Evolutionary conservation across 2,888 invertebrate genomes (phyloP).

Genomic region (Ypsolopha sequella): DNA sequence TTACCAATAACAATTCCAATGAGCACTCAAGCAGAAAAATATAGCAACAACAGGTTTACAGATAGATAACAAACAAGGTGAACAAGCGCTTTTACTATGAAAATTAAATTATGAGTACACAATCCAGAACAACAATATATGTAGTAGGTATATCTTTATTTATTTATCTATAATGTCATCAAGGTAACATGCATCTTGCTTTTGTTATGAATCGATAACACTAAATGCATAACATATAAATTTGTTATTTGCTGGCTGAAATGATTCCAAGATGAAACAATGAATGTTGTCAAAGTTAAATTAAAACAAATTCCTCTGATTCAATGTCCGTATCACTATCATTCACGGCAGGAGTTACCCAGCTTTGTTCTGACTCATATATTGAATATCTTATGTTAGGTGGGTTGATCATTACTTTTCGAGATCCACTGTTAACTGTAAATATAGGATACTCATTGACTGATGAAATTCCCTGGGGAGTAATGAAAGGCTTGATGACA

Average conservation of each 20-base stretch:
- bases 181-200: neutral
- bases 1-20: slow-evolving; percentile 2
- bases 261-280: neutral
- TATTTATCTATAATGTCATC: neutral
- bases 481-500: slow-evolving; percentile 72
- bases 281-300: slow-evolving; percentile 48
- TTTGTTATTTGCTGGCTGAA: neutral
- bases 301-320: slow-evolving; percentile 80
- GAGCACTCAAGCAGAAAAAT: neutral
- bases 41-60: too few relatives aligned
- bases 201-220: neutral
- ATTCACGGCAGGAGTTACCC: slow-evolving; percentile 53
- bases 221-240: too few relatives aligned
- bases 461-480: slow-evolving; percentile 53
- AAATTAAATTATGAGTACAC: too few relatives aligned
- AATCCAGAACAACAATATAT: too few relatives aligned
- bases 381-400: slow-evolving; percentile 68
- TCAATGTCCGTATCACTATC: slow-evolving; percentile 76
- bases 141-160: neutral
- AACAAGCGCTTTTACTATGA: too few relatives aligned
- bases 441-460: slow-evolving; percentile 86
- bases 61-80: too few relatives aligned
- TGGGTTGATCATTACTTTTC: slow-evolving; percentile 69
- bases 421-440: slow-evolving; percentile 81
- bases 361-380: slow-evolving; percentile 65